phyloP scores from a whole-genome alignment of 2,888 invertebrate species.

The Liodrosophila aerea region DNA sequence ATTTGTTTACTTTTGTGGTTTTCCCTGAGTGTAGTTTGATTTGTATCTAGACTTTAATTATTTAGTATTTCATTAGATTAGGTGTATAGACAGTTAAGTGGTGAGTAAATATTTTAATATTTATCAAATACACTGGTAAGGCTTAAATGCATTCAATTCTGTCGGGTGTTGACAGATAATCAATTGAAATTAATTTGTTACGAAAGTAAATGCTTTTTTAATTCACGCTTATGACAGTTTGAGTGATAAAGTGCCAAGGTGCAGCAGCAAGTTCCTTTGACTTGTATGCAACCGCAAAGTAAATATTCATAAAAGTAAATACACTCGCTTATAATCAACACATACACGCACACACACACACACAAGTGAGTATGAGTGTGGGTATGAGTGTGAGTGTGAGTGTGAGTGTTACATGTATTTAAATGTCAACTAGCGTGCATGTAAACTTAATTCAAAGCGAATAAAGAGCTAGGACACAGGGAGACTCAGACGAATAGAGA shows the following conservation, averaged over 20 bases:
- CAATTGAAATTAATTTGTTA: constrained; percentile 1
- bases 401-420: constrained; percentile 34
- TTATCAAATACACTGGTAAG: too few species aligned
- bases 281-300: constrained; percentile 24
- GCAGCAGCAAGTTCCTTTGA: constrained; percentile 7
- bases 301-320: constrained; percentile 18
- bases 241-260: constrained; percentile 17
- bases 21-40: too few species aligned
- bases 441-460: constrained; percentile 11
- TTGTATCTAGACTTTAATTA: too few species aligned
- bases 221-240: constrained; percentile 15
- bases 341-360: neutral
- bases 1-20: too few species aligned
- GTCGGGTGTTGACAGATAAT: too few species aligned
- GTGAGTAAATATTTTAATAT: too few species aligned
- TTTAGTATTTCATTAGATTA: too few species aligned
- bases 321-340: constrained; percentile 4
- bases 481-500: too few species aligned
- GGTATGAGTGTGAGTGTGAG: constrained; percentile 8
- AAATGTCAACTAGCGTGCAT: constrained; percentile 52
- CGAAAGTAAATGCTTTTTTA: constrained; percentile 6
- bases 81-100: too few species aligned
- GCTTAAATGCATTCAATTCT: too few species aligned
- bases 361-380: neutral
- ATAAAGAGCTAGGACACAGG: too few species aligned